Percentiles rank a stretch among this genome's conserved stretches.
These are phyloP conservation scores for Epizoanthus scotinus DNA, from an alignment of 92 coral and sea anemone genomes.

Conservation along the genomic window DNA sequence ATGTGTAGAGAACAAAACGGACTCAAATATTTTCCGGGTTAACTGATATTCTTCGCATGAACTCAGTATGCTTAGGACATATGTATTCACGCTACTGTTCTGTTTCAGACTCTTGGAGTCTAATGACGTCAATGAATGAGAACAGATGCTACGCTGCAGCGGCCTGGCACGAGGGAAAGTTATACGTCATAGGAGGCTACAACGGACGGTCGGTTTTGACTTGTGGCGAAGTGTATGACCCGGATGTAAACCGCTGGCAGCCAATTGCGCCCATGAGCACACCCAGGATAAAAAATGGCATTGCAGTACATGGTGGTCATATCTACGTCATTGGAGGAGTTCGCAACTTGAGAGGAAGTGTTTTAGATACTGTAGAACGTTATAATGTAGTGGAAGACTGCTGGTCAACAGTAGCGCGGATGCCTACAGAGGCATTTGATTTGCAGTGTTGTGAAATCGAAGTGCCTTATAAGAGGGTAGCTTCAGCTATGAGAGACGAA, in stretches of 20 bases:
- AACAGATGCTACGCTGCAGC: conserved; percentile 72
- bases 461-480: conserved; percentile 58
- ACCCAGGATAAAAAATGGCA: conserved; percentile 74
- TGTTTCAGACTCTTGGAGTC: conserved; percentile 71
- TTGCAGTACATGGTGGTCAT: conserved; percentile 71
- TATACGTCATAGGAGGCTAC: conserved; percentile 85
- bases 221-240: conserved; percentile 83
- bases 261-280: conserved; percentile 66
- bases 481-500: conserved; percentile 49
- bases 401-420: conserved; percentile 67
- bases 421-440: conserved; percentile 65
- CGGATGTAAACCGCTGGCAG: conserved; percentile 66
- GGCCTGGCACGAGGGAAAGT: conserved; percentile 57
- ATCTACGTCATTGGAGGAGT: conserved; percentile 87
- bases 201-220: conserved; percentile 63
- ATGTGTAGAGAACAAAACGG: too few species aligned
- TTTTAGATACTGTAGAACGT: conserved; percentile 64
- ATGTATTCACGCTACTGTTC: neutral
- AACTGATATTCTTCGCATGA: neutral
- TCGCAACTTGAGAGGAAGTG: conserved; percentile 52
- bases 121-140: conserved; percentile 66
- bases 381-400: conserved; percentile 58
- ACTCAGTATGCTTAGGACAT: too few species aligned
- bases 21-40: too few species aligned
- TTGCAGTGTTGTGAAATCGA: conserved; percentile 54